Evolutionary conservation across 2,888 invertebrate genomes (phyloP).

Genomic region (Rambutsinella grinnellia): DNA sequence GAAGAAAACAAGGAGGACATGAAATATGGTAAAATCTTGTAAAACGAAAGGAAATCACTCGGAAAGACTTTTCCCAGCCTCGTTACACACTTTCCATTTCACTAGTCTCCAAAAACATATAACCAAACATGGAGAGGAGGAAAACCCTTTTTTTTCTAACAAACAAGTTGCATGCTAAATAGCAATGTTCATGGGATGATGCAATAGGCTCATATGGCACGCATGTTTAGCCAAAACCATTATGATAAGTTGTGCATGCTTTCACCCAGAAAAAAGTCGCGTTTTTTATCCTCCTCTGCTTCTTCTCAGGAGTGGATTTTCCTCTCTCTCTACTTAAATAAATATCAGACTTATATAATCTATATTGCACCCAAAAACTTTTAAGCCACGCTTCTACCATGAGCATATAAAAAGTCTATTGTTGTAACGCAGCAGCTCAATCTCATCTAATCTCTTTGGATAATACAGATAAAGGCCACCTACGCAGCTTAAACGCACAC

Average conservation of each 20-base stretch:
- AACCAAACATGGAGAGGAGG: not conserved
- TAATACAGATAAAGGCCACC: too few relatives aligned
- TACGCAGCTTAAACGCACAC: too few relatives aligned
- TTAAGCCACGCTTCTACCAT: too few relatives aligned
- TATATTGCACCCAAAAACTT: too few relatives aligned
- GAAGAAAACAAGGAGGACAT: not conserved
- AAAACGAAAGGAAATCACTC: conserved; percentile 39
- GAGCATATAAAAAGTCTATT: too few relatives aligned
- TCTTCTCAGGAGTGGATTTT: not conserved
- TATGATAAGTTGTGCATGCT: not conserved
- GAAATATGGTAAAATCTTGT: conserved; percentile 28
- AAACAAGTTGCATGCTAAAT: not conserved
- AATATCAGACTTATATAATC: too few relatives aligned
- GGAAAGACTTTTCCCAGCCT: conserved; percentile 40
- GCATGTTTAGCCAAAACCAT: not conserved
- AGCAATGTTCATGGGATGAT: not conserved
- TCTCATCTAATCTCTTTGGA: too few relatives aligned
- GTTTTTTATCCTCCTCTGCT: not conserved
- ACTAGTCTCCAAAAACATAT: conserved; percentile 14
- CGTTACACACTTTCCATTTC: conserved; percentile 44
- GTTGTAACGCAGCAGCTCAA: too few relatives aligned
- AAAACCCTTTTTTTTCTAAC: not conserved
- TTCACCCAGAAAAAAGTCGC: not conserved
- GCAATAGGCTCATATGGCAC: not conserved
- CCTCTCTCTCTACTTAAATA: not conserved